Base-by-base conservation (phyloP, 2,113 vertebrate species). In the Tursiops truncatus region DNA sequence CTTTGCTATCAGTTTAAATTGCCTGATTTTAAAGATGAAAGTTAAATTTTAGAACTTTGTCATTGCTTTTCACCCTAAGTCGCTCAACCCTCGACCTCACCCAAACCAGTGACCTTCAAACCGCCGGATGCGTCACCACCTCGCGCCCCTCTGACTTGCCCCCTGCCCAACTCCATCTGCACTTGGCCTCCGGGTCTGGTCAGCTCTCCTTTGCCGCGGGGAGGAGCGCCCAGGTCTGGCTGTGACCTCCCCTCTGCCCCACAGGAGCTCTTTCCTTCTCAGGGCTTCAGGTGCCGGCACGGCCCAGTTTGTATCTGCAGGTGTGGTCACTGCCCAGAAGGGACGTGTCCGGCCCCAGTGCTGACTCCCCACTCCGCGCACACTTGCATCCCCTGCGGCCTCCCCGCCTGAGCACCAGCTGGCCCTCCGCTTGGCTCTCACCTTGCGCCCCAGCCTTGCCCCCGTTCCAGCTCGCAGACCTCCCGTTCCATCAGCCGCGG, bases 281-380 rank as follows among this genome's bases (percentile, higher is more conserved):
- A 0, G 14, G n/a, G 2, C 25, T 23, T 4, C 20, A 26, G 23
- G 67, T n/a, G 21, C 18, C 7, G 2, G 0, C 26, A 18, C 10
- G 12, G 25, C 71, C 58, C 53, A 21, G 56, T 17, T 53, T 53
- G 13, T 53, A 18, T 17, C 53, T 53, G 53, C 56, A 58, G 56
- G 6, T 21, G 20, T 20, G 56, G 20, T 21, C 56, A 58, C 56
- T 58, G 56, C 56, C 56, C 20, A 7, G 20, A 58, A 18, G 17
- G 56, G 56, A 21, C 56, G 56, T 21, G 56, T 21, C 56, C 6
- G 20, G 56, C 17, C 17, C 56, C 56, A 21, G 56, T 58, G 56
- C 56, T 58, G 56, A 58, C 17, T 2, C 18, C 13, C 26, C 62
- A 14, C 38, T 28, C 25, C 2, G 7, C 38, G 8, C 71, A 15